Base-by-base conservation (phyloP, 2,888 invertebrate species). In the Punctoribates punctum region DNA sequence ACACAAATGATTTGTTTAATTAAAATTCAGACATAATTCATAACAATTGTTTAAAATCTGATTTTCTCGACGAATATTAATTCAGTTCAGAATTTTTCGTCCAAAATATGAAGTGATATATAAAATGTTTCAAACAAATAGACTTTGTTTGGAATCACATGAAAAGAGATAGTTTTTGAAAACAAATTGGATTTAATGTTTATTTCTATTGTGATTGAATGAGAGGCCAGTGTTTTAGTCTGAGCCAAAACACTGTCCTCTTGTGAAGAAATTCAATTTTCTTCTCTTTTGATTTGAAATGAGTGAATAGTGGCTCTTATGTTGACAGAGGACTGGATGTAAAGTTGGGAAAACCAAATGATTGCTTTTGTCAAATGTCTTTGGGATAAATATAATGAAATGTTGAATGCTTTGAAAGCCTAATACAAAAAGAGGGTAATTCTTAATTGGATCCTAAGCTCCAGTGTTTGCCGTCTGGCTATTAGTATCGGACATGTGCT, bases 331-430 rank as follows among this genome's bases (percentile, higher is more conserved):
- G 20, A 70, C 46, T 42, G 13, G 38, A 70, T 42, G 42, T 46
- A 70, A 42, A 42, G 15, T 70, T 70, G n/a, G 34, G 34, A 65
- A 27, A 29, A 65, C 65, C 38, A n/a, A 29, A 34, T 65, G 34
- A 65, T 70, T 42, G 38, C 70, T 70, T 38, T 70, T 70, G 70
- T 70, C 38, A 70, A 38, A 70, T 70, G 70, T 70, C 70, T 70
- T 38, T 42, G 20, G 70, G 70, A 70, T 70, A 70, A 70, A 70
- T 70, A 70, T 70, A 70, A 70, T 70, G 70, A 70, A 70, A 70
- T 38, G 38, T 42, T 29, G 25, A 42, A 42, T 42, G 42, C 54
- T 67, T 67, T 67, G 38, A 67, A 34, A 8, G 67, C 67, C 3
- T 42, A 70, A 70, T 70, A 70, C 42, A 70, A 70, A 70, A 38